phyloP scores from a whole-genome alignment of 2,797 vertebrate genomes.

The Delichon dasypus region DNA sequence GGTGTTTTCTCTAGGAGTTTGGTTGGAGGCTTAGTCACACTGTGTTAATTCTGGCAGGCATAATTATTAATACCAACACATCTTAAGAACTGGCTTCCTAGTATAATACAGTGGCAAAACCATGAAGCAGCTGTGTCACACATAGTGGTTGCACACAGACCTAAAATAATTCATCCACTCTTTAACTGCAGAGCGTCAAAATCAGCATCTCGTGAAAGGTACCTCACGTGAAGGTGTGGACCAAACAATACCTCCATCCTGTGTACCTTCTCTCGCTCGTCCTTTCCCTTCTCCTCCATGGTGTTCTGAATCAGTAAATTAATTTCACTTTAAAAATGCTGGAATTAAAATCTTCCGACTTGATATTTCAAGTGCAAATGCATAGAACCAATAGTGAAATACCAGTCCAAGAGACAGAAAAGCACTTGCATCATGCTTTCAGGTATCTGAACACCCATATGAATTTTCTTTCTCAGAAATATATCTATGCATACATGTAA shows the following conservation, averaged over 20 bases:
- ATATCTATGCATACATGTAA: not conserved
- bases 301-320: not conserved
- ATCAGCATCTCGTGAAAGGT: not conserved
- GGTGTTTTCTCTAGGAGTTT: not conserved
- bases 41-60: not conserved
- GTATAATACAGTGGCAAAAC: not conserved
- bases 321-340: not conserved
- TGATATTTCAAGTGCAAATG: not conserved
- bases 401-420: not conserved
- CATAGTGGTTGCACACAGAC: not conserved
- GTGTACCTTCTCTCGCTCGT: not conserved
- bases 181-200: not conserved
- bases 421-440: not conserved
- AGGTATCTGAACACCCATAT: not conserved
- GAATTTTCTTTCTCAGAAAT: not conserved
- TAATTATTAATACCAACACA: not conserved
- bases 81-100: not conserved
- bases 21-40: not conserved
- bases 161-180: not conserved
- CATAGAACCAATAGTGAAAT: not conserved
- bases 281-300: not conserved
- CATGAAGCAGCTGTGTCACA: not conserved
- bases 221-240: not conserved
- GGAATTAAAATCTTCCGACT: not conserved
- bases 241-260: not conserved